Evolutionary conservation across 2,888 invertebrate genomes (phyloP), one percentile per base, ranked within the genome.

Genomic region (Chrysolina haemoptera): DNA sequence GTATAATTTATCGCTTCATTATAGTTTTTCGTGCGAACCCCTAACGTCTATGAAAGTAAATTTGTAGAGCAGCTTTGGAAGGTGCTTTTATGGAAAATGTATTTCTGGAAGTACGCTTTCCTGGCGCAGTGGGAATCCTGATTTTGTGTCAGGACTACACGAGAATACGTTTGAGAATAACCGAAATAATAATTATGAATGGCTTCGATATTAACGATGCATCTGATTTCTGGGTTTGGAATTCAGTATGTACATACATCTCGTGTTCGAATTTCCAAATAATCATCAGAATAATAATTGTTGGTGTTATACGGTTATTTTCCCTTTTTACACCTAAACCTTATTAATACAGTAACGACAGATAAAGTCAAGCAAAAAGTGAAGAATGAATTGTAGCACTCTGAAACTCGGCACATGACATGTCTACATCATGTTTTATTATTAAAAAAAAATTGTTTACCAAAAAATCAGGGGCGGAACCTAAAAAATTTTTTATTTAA

Each of bases 1-100:
- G 64, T 72, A 70, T 76, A 72, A 76, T 76, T 76, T 76, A 76
- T 74, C 70, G 74, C 76, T 76, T 76, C 71, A 76, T 76, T 76
- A 74, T 68, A 72, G 71, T 75, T 75, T 71, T 75, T 75, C 75
- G 75, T 69, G 75, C 71, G 62, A 53, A 53, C 64, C 41, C 64
- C 43, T 68, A 50, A 27, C 63, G 62, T 65, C 62, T 63, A 72
- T 72, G 71, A 63, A 72, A 62, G 71, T 68, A 72, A 59, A 68
- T 68, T 59, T 68, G 59, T 68, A 43, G 14, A 48, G 18, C 53
- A 22, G 59, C 16, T 22, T 59, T 68, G 22, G 41, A 40, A 62
- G 12, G 53, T 41, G 59, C 55, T 68, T 59, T 68, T n/a, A 68
- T 9, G 22, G 35, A 41, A 20, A n/a, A 59, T 68, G 43, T 68